Base-by-base conservation (phyloP, 2,797 vertebrate genomes). In the Hybognathus amarus region DNA sequence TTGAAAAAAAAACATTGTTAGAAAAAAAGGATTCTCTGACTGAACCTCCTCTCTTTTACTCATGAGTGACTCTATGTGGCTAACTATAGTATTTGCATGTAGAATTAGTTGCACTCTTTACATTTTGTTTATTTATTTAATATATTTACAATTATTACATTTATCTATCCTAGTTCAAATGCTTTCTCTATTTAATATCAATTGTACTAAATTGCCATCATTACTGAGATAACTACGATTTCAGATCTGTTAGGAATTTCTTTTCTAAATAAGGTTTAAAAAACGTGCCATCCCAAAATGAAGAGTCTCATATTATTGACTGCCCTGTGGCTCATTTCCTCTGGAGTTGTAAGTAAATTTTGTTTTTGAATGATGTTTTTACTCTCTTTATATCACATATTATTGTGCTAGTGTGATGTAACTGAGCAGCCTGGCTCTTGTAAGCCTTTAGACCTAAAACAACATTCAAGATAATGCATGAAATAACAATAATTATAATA, bases 291-390 rank as follows among this genome's bases (percentile, higher is more conserved):
- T 24, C 33, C 1, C 66, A 83, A 56, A 61, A 85, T 85, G 79
- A 47, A 38, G 24, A 66, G 42, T 59, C 61, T 87, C 22, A 7
- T 70, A 17, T 42, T 83, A 22, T n/a, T 88, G 33, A 66, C 54
- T 38, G 20, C 69, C 18, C 27, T 87, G 20, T 80, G 67, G 67
- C 50, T 88, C 61, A 30, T 56, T 22, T 40, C 71, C 2, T 52
- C 74, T 24, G 83, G 67, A 64, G 56, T 61, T 33, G 85, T 88
- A 24, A 87, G 87, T 85, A 70, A 15, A 13, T 24, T 7, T n/a
- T 59, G 13, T 13, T 40, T 27, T n/a, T 63, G 18, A 59, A n/a
- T 22, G 36, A 36, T 24, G 7, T 6, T 42, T 68, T 80, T 73
- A 4, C n/a, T 68, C 33, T 68, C 20, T 36, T 47, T n/a, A n/a